phyloP scores from a whole-genome alignment of 2,797 vertebrate genomes.

The Rhinophrynus dorsalis region DNA sequence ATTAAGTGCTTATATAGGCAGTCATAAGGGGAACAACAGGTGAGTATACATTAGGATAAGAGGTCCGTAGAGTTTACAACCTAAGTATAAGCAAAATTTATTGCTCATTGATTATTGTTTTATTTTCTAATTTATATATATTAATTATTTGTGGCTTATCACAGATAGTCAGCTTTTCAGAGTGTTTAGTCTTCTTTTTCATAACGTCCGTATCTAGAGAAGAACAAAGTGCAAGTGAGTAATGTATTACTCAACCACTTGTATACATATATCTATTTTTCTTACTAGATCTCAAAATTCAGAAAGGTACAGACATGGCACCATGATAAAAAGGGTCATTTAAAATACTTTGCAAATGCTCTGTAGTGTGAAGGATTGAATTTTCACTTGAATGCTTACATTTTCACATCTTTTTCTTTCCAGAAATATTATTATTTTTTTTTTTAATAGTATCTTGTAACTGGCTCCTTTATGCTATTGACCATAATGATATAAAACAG shows the following conservation, averaged over 20 bases:
- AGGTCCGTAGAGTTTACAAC: no score
- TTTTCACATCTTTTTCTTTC: slow-evolving; percentile 71
- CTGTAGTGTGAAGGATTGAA: slow-evolving; percentile 81
- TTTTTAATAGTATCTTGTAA: slow-evolving; percentile 64
- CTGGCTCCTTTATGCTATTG: slow-evolving; percentile 55
- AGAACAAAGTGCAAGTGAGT: slow-evolving; percentile 66
- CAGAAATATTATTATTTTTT: slow-evolving; percentile 60
- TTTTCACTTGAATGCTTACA: slow-evolving; percentile 80
- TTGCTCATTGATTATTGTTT: no score
- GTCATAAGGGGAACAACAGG: no score
- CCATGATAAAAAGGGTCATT: slow-evolving; percentile 80
- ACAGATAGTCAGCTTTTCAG: slow-evolving; percentile 59
- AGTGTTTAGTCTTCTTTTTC: slow-evolving; percentile 59
- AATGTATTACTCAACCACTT: slow-evolving; percentile 72
- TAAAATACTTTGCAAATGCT: slow-evolving; percentile 76
- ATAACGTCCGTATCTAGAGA: slow-evolving; percentile 71
- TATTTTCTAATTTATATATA: neutral
- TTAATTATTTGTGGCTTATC: slow-evolving; percentile 55
- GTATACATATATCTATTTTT: slow-evolving; percentile 73
- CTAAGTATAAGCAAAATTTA: no score
- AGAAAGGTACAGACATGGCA: slow-evolving; percentile 72
- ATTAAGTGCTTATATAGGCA: no score
- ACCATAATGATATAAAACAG: slow-evolving; percentile 58
- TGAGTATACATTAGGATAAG: no score
- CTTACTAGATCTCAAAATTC: slow-evolving; percentile 68